These are phyloP conservation scores for Tineola bisselliella DNA, from an alignment of 2,888 invertebrate genomes.

Conservation along the genomic window DNA sequence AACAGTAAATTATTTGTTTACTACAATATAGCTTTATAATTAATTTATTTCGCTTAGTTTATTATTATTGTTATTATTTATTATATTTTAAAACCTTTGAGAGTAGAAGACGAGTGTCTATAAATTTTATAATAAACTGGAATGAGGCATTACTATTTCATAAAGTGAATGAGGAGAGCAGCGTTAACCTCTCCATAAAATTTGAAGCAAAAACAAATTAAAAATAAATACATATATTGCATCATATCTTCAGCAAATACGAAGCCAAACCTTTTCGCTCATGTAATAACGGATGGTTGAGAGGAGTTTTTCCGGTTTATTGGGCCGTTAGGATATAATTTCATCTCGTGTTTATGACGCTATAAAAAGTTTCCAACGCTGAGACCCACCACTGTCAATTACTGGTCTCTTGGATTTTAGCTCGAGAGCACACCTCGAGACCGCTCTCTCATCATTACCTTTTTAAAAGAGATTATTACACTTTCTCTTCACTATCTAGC, in stretches of 20 bases:
- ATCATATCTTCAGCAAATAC: conserved; percentile 26
- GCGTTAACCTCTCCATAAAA: neutral
- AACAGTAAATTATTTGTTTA: neutral
- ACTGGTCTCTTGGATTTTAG: conserved; percentile 30
- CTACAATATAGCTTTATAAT: neutral
- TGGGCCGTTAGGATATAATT: conserved; percentile 64
- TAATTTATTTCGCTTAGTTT: neutral
- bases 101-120: neutral
- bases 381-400: conserved; percentile 56
- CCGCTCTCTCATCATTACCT: neutral
- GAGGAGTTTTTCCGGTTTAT: conserved; percentile 60
- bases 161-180: neutral
- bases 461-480: neutral
- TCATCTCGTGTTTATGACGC: conserved; percentile 62
- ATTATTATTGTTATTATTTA: neutral
- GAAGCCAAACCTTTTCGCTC: conserved; percentile 40
- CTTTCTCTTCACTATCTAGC: neutral
- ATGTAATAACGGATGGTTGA: conserved; percentile 48
- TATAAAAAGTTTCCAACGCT: conserved; percentile 58
- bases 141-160: neutral
- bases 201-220: neutral
- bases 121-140: neutral
- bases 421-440: neutral
- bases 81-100: neutral
- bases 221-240: conserved; percentile 7